phyloP scores from a whole-genome alignment of 2,888 invertebrate genomes.

The Agrilus mali region DNA sequence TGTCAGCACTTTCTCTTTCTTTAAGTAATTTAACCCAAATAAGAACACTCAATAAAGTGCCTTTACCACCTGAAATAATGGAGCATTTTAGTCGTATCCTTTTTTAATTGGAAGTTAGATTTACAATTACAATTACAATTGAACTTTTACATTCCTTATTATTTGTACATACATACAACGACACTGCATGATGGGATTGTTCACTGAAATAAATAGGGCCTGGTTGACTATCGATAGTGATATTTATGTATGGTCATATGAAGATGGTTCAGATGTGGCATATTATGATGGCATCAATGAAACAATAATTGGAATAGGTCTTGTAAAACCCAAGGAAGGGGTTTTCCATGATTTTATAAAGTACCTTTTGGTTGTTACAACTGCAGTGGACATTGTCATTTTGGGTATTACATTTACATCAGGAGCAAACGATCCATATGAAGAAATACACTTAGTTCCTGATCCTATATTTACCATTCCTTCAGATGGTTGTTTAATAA shows the following conservation, averaged over 20 bases:
- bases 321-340: constrained; percentile 76
- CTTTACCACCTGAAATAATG: constrained; percentile 84
- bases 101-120: constrained; percentile 24
- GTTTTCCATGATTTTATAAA: constrained; percentile 86
- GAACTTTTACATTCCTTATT: constrained; percentile 17
- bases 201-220: constrained; percentile 90
- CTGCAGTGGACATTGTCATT: constrained; percentile 88
- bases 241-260: constrained; percentile 96
- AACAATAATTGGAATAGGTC: constrained; percentile 84
- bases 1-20: constrained; percentile 56
- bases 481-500: constrained; percentile 78
- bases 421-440: constrained; percentile 37
- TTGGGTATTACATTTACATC: constrained; percentile 57
- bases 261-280: constrained; percentile 87
- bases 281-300: constrained; percentile 94
- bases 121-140: background rate
- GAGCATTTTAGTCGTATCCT: constrained; percentile 93
- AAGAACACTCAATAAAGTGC: constrained; percentile 69
- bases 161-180: constrained; percentile 72
- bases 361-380: constrained; percentile 81
- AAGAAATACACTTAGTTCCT: constrained; percentile 82
- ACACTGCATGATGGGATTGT: constrained; percentile 93
- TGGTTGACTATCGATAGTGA: constrained; percentile 98
- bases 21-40: constrained; percentile 61
- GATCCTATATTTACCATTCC: constrained; percentile 90